Conservation (phyloP, 2,113 vertebrate genomes). For the Neogale vison region DNA sequence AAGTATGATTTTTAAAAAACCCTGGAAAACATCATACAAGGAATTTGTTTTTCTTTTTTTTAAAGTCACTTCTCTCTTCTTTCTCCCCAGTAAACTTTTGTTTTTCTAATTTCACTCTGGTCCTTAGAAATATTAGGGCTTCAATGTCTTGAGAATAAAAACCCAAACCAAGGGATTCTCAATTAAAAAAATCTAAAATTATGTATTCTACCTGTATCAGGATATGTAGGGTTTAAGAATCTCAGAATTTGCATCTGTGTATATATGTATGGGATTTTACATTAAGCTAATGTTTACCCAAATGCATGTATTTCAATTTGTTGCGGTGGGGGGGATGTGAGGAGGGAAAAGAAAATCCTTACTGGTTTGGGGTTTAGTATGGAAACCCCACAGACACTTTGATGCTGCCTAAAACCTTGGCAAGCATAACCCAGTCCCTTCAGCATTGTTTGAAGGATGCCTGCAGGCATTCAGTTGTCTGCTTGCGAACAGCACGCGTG, state of each 20-base stretch:
- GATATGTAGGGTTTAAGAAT: background rate
- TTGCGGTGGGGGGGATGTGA: too few species aligned
- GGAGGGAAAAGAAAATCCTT: background rate
- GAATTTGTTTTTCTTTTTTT: background rate
- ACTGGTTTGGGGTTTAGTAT: background rate
- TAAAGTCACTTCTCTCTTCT: background rate
- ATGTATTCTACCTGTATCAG: background rate
- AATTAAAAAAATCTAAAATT: constrained; percentile 32
- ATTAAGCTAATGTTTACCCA: background rate
- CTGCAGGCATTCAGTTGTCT: constrained; percentile 46
- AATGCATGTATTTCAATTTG: background rate
- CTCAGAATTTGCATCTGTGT: background rate
- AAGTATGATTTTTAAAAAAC: background rate
- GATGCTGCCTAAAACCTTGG: background rate
- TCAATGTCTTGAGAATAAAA: background rate
- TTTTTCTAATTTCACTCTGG: constrained; percentile 53
- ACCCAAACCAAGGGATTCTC: background rate
- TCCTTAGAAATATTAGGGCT: constrained; percentile 32
- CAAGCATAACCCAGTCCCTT: background rate
- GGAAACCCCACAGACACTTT: background rate
- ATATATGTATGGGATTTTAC: background rate
- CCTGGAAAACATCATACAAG: background rate
- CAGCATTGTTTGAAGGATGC: constrained; percentile 55
- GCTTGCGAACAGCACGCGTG: constrained; percentile 26
- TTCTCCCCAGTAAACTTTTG: constrained; percentile 37